A percentile compares a stretch with the other conserved stretches of the same genome.
Evolutionary conservation across 2,888 invertebrate species (phyloP).

Genomic region (Cataglyphis altisquamis): DNA sequence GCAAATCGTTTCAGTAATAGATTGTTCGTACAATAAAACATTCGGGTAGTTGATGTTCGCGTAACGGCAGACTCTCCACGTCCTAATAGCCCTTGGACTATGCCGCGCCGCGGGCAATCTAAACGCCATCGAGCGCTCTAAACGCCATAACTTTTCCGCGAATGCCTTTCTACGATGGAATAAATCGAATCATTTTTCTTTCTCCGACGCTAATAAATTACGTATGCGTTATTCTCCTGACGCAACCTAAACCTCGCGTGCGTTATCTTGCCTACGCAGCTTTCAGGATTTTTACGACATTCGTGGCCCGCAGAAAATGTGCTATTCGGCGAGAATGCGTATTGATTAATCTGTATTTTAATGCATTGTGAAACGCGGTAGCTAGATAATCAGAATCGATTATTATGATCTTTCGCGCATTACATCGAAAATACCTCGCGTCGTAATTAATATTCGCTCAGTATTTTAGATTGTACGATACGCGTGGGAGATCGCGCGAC

Average conservation of each 20-base stretch:
- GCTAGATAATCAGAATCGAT: conserved; percentile 57
- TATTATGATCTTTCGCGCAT: conserved; percentile 62
- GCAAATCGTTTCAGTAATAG: conserved; percentile 50
- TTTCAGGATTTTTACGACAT: conserved; percentile 50
- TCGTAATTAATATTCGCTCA: conserved; percentile 65
- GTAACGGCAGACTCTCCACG: conserved; percentile 48
- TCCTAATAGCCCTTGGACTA: conserved; percentile 45
- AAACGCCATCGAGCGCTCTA: conserved; percentile 23
- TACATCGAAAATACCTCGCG: conserved; percentile 63
- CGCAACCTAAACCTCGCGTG: conserved; percentile 41
- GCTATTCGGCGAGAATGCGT: conserved; percentile 66
- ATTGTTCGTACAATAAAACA: conserved; percentile 50
- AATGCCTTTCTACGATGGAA: conserved; percentile 20
- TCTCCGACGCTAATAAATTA: conserved; percentile 32
- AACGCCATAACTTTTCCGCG: conserved; percentile 54
- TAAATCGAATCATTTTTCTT: conserved; percentile 53
- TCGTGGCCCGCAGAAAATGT: neutral
- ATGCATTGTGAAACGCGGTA: conserved; percentile 74
- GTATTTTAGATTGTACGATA: neutral
- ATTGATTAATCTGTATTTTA: conserved; percentile 83
- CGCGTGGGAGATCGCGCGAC: neutral
- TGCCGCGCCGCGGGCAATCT: conserved; percentile 43
- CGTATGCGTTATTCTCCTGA: conserved; percentile 54
- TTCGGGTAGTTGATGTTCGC: conserved; percentile 52
- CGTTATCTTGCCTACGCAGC: conserved; percentile 67